Evolutionary conservation across 2,797 vertebrate genomes (phyloP), one percentile per base, ranked within the genome.

Genomic region (Tauraco hartlaubi): DNA sequence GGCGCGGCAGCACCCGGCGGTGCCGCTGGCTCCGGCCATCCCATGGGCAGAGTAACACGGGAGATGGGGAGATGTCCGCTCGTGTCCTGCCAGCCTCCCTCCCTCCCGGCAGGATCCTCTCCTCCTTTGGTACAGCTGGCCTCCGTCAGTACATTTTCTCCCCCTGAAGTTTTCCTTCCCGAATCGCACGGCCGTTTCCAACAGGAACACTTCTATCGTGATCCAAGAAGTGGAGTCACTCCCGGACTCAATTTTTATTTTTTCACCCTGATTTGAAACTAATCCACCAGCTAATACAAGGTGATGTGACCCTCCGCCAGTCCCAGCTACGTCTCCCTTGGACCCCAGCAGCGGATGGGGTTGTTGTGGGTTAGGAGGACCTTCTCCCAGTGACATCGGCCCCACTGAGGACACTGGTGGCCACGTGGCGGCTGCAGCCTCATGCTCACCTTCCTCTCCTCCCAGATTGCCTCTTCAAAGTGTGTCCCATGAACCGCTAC

Each of bases 401-500:
- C 39, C 39, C 39, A 13, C 39, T 39, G 39, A 39, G 39, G 39
- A 39, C 39, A 39, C 52, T 25, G 77, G 61, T 1, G 25, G 35
- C 7, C 0, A 2, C 1, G 6, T n/a, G 39, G 55, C 58, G 7
- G 33, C 62, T 18, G 25, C 41, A 52, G 51, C 59, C 72, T 97
- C 64, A n/a, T 0, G 10, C 28, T 69, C 21, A 12, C 15, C 33
- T 7, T 11, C 20, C 58, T 95, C 68, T 61, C 6, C 41, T n/a
- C 77, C 6, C 97, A 99, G 99, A 99, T 80, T 99, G 99, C 95
- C 99, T 99, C 75, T 99, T 99, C 94, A 99, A 99, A 90, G 99
- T 99, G 7, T 99, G 99, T 89, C 99, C 99, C 49, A 99, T 99
- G 99, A 99, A 99, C 94, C 99, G 99, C 15, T 99, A 99, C 97